Evolutionary conservation across 1,140 invertebrate genomes (phyloP), one percentile per base, ranked within the genome.

Genomic region (Anoplolepis gracilipes): DNA sequence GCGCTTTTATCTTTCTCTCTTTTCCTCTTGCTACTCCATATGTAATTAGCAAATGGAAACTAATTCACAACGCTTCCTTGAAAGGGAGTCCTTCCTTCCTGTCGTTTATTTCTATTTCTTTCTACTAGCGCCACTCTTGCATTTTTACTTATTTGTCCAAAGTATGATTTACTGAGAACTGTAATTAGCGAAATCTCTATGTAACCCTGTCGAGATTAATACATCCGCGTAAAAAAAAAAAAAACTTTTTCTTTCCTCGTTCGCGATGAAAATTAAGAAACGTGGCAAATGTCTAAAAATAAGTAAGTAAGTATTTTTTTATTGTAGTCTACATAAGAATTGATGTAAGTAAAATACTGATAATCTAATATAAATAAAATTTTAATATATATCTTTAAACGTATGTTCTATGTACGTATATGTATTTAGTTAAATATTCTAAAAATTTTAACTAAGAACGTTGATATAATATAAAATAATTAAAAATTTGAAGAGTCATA

Each of bases 101-200:
- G 67, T 72, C 78, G 78, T 82, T 82, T 82, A 39, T 82, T 82
- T 82, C 78, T 82, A 82, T 82, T 82, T 82, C 53, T 82, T 72
- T 42, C 67, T 33, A 36, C 69, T 16, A 28, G 69, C 53, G 53
- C 36, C 36, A 53, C 39, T 59, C 67, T 82, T 82, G 67, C 78
- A 82, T 82, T 82, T 82, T 82, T 82, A 82, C 78, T 82, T 82
- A 72, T 82, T 82, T 82, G 78, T 82, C 67, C 78, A 82, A 82
- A 82, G 78, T 82, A 82, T 82, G 67, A 82, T 82, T 82, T 82
- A 82, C 67, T 61, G 25, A 25, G 36, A 16, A 70, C 62, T 73
- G 78, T 82, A 82, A 82, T 82, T 82, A 82, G 67, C 36, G 13
- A 82, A 82, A 82, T 82, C 67, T 82, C 78, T 36, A 82, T 82